Conservation (phyloP, 2,113 vertebrate species). For the Gobio gobio region DNA sequence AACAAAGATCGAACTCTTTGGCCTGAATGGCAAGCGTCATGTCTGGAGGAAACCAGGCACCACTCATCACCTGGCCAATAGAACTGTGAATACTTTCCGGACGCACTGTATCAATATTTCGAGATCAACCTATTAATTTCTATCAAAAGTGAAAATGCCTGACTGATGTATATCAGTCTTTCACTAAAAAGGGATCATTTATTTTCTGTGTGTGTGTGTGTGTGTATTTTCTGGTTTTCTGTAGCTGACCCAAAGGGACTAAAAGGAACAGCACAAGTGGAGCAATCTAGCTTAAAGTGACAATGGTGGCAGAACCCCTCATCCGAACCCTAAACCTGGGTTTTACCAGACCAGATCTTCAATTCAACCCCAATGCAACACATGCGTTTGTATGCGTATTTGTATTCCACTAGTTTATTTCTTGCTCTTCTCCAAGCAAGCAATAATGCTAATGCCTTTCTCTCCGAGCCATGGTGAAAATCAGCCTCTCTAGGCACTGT, state of each 20-base stretch:
- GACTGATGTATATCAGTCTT: neutral
- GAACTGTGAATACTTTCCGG: too few species aligned
- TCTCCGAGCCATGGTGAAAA: slow-evolving; percentile 38
- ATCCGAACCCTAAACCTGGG: neutral
- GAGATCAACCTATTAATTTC: neutral
- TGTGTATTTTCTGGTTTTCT: neutral
- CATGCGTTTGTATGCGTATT: neutral
- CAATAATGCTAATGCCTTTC: slow-evolving; percentile 34
- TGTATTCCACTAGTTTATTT: neutral
- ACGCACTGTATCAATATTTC: neutral
- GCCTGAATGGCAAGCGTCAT: too few species aligned
- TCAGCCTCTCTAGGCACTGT: slow-evolving; percentile 45
- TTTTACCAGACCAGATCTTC: neutral
- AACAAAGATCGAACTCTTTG: too few species aligned
- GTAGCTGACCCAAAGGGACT: neutral
- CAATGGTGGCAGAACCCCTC: neutral
- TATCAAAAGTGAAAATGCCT: neutral
- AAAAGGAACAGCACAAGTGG: neutral
- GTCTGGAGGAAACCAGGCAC: too few species aligned
- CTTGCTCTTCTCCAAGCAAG: slow-evolving; percentile 26
- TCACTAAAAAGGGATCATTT: neutral
- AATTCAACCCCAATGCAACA: neutral
- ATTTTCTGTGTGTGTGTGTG: neutral
- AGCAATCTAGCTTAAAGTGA: neutral
- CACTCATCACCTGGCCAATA: too few species aligned